Evolutionary conservation across 2,797 vertebrate genomes (phyloP).

Genomic region (Melanotaenia trifasciata): DNA sequence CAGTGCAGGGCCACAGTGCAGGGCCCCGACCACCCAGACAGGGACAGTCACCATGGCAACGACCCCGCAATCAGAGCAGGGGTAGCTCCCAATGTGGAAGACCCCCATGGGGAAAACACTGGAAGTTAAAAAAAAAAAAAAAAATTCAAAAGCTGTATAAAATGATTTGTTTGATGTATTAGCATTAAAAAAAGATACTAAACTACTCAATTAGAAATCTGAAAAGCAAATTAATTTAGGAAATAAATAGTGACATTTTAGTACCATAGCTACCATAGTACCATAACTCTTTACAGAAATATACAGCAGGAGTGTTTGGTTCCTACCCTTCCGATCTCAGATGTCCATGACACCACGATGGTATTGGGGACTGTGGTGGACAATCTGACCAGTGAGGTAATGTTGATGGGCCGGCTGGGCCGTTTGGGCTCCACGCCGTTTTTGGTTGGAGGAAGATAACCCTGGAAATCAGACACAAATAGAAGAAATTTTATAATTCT

Average conservation of each 20-base stretch:
- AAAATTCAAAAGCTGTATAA: too few relatives aligned
- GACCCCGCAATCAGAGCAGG: too few relatives aligned
- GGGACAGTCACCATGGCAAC: too few relatives aligned
- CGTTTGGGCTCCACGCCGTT: slow-evolving; percentile 99
- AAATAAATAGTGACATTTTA: neutral
- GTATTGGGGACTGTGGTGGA: slow-evolving; percentile 98
- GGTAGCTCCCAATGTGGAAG: too few relatives aligned
- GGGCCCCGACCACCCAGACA: too few relatives aligned
- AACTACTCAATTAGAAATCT: neutral
- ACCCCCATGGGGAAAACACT: too few relatives aligned
- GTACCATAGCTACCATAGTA: too few relatives aligned
- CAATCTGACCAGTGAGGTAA: slow-evolving; percentile 96
- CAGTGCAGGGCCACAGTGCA: too few relatives aligned
- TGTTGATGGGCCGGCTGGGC: slow-evolving; percentile 98
- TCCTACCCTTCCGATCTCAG: slow-evolving; percentile 96
- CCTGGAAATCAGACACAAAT: slow-evolving; percentile 76
- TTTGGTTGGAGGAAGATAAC: slow-evolving; percentile 99
- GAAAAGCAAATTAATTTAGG: neutral
- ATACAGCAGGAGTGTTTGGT: neutral
- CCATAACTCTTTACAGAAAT: neutral
- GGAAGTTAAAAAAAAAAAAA: too few relatives aligned
- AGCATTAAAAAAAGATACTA: neutral
- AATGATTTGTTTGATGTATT: neutral
- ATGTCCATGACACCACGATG: slow-evolving; percentile 97
- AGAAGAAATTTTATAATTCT: neutral